These are phyloP conservation scores for Nyctibius grandis DNA, from an alignment of 2,797 vertebrate genomes.

Conservation along the genomic window DNA sequence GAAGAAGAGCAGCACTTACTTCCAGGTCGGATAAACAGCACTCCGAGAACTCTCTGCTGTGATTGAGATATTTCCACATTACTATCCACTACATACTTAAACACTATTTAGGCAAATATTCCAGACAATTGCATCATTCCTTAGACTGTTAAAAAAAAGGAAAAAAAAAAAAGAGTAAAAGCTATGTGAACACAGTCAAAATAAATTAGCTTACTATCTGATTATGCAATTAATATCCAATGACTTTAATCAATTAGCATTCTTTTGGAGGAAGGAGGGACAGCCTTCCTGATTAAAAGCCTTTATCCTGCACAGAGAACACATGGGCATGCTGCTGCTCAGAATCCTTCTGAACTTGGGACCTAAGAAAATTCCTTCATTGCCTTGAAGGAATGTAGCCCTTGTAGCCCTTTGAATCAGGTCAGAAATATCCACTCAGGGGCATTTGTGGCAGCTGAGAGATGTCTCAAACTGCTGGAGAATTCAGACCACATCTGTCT, in stretches of 20 bases:
- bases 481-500: background rate
- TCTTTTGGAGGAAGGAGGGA: background rate
- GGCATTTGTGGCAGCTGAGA: background rate
- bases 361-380: background rate
- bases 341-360: background rate
- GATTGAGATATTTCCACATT: background rate
- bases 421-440: background rate
- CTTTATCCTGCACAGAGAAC: background rate
- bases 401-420: background rate
- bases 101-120: background rate
- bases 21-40: background rate
- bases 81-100: background rate
- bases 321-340: background rate
- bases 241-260: background rate
- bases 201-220: background rate
- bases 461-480: background rate
- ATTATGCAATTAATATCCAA: conserved; percentile 12
- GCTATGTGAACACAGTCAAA: background rate
- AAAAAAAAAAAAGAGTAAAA: background rate
- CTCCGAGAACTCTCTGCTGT: background rate
- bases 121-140: background rate
- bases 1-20: background rate
- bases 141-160: background rate
- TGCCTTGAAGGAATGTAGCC: too few relatives aligned
- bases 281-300: background rate